Evolutionary conservation across 2,113 vertebrate genomes (phyloP).

Genomic region (Chrysemys picta): DNA sequence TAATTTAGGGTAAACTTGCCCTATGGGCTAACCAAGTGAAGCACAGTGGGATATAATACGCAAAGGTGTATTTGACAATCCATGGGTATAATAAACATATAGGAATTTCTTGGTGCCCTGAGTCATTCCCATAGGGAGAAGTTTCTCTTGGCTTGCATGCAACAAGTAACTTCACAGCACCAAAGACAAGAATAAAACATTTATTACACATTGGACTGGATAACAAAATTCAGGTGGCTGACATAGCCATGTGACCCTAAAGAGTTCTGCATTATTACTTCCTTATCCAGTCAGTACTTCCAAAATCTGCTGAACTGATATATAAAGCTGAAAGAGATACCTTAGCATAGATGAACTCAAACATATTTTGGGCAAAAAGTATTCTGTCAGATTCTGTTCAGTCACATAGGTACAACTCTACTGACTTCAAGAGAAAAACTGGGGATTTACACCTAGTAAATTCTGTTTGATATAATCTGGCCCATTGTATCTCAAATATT

Average conservation of each 20-base stretch:
- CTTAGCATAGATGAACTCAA: background rate
- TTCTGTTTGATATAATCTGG: background rate
- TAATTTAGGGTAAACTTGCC: background rate
- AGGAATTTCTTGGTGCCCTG: background rate
- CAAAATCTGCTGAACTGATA: background rate
- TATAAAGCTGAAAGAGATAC: background rate
- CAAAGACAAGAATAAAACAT: rapidly evolving
- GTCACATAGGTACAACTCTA: background rate
- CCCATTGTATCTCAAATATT: background rate
- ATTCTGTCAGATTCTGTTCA: background rate
- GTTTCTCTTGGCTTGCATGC: background rate
- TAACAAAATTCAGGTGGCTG: background rate
- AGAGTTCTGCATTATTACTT: background rate
- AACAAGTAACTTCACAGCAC: background rate
- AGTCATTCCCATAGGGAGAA: background rate
- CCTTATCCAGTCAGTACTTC: background rate
- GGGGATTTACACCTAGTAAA: background rate
- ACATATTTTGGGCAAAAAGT: background rate
- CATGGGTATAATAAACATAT: background rate
- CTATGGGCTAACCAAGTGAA: background rate
- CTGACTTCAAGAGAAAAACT: background rate
- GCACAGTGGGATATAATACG: background rate
- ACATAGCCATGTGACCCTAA: background rate
- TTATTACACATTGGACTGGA: background rate
- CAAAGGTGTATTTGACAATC: background rate